Conservation (phyloP, 2,888 invertebrate species). For the Malacosoma neustria region DNA sequence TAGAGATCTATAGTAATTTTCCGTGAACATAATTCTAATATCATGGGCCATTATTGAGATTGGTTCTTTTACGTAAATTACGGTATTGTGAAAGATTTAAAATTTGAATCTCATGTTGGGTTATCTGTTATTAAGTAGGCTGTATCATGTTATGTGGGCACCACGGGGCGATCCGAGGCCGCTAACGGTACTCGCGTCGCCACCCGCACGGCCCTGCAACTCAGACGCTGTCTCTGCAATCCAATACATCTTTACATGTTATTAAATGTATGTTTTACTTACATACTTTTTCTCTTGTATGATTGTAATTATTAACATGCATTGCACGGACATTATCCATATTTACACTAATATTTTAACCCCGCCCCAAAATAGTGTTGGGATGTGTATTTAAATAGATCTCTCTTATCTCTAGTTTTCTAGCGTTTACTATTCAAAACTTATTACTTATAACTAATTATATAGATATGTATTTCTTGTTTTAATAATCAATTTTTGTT, state of each 20-base stretch:
- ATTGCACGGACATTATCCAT: conserved; percentile 45
- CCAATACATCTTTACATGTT: conserved; percentile 67
- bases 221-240: conserved; percentile 56
- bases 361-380: too few relatives aligned
- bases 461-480: too few relatives aligned
- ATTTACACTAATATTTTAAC: conserved; percentile 44
- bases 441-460: too few relatives aligned
- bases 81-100: conserved; percentile 17
- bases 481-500: neutral
- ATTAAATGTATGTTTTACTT: conserved; percentile 61
- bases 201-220: conserved; percentile 49
- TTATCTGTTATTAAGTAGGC: conserved; percentile 52
- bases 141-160: conserved; percentile 39
- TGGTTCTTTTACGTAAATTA: neutral
- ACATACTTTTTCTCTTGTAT: conserved; percentile 58
- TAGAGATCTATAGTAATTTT: too few relatives aligned
- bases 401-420: too few relatives aligned
- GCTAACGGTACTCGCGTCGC: conserved; percentile 49
- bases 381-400: too few relatives aligned
- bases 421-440: too few relatives aligned
- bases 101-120: conserved; percentile 30
- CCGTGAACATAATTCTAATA: too few relatives aligned
- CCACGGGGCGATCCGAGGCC: conserved; percentile 30
- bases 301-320: conserved; percentile 51
- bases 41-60: too few relatives aligned